A percentile compares a stretch with the other conserved stretches of the same genome.
phyloP scores from a whole-genome alignment of 1,140 invertebrate species.

The Atta texana region DNA sequence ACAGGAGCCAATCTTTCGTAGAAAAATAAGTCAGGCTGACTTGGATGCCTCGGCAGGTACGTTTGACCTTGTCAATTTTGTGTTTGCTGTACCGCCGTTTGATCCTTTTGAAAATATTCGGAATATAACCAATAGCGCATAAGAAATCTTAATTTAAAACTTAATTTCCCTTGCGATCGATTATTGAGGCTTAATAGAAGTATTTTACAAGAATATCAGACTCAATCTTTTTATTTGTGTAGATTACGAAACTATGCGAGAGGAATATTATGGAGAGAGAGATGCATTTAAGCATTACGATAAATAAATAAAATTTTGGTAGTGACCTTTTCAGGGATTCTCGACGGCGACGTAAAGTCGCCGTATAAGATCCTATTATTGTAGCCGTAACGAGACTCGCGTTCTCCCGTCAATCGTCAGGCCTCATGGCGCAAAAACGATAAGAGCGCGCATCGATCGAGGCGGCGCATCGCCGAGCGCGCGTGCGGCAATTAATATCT shows the following conservation, averaged over 20 bases:
- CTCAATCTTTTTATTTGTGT: no score
- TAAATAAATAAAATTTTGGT: slow-evolving; percentile 15
- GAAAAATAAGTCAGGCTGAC: slow-evolving; percentile 66
- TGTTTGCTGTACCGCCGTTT: neutral
- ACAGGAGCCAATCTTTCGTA: slow-evolving; percentile 70
- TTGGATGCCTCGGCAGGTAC: slow-evolving; percentile 58
- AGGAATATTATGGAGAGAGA: neutral
- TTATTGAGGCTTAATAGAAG: neutral
- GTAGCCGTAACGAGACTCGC: slow-evolving; percentile 13
- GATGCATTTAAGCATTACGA: neutral
- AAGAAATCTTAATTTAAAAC: slow-evolving; percentile 8
- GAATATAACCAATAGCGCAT: neutral
- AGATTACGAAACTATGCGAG: neutral
- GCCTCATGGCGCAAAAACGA: slow-evolving; percentile 38
- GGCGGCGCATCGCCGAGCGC: slow-evolving; percentile 59
- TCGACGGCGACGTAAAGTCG: slow-evolving; percentile 1
- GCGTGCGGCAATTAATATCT: slow-evolving; percentile 83
- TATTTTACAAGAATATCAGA: neutral
- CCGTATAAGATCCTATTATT: slow-evolving; percentile 23
- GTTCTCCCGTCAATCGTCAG: slow-evolving; percentile 29
- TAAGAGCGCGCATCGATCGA: slow-evolving; percentile 66
- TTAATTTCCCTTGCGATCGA: neutral
- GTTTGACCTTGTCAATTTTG: neutral
- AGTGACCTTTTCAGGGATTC: neutral
- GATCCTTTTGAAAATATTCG: neutral